Conservation (phyloP, 2,888 invertebrate genomes). For the Cancer borealis region DNA sequence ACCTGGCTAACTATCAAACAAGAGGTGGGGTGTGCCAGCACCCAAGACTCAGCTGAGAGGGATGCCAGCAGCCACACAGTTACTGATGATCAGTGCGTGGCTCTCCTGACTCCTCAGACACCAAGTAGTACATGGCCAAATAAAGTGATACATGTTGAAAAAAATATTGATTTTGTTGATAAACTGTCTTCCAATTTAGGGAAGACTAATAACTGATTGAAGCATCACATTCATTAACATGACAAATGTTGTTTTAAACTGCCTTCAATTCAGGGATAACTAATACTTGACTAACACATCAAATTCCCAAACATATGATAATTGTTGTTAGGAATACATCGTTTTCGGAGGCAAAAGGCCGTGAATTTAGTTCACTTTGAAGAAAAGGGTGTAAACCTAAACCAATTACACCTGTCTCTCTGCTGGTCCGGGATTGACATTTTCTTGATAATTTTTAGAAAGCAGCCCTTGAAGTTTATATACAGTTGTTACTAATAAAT, state of each 20-base stretch:
- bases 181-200: neutral
- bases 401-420: slow-evolving; percentile 42
- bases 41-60: slow-evolving; percentile 52
- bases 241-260: neutral
- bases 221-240: neutral
- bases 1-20: slow-evolving; percentile 69
- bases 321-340: neutral
- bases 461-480: slow-evolving; percentile 71
- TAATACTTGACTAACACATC: neutral
- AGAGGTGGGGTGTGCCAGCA: slow-evolving; percentile 58
- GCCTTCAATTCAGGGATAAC: neutral
- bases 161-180: neutral
- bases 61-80: neutral
- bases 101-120: slow-evolving; percentile 15
- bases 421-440: slow-evolving; percentile 58
- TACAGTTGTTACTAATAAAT: slow-evolving; percentile 62
- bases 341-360: neutral
- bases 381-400: neutral
- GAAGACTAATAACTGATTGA: neutral
- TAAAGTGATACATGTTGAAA: slow-evolving; percentile 2
- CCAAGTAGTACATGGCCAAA: neutral
- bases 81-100: neutral
- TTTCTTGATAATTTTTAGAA: slow-evolving; percentile 57
- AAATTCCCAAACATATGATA: neutral
- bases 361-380: neutral